Conservation (phyloP, 2,113 vertebrate species). For the Pterocles burchelli region DNA sequence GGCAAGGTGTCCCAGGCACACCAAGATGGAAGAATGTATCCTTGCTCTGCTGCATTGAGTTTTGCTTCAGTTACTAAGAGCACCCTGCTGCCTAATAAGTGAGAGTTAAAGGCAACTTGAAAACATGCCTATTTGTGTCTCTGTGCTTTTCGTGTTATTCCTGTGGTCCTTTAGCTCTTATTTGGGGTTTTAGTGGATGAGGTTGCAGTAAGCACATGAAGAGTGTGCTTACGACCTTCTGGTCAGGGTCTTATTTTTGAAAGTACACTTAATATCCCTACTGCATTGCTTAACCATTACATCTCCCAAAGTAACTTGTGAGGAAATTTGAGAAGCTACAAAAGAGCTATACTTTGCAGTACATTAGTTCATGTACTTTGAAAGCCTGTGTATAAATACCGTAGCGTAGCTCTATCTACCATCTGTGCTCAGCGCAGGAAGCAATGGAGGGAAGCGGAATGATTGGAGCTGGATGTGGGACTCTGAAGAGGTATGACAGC, state of each 20-base stretch:
- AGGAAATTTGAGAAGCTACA: background rate
- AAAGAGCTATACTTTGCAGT: background rate
- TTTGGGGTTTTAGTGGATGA: background rate
- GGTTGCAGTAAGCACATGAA: background rate
- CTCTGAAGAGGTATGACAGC: background rate
- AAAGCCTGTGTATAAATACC: background rate
- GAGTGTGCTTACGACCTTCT: background rate
- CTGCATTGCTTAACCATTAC: background rate
- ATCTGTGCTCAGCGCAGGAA: background rate
- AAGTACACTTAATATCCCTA: background rate
- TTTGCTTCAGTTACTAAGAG: background rate
- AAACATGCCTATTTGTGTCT: background rate
- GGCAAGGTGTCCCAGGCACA: background rate
- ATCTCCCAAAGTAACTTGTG: background rate
- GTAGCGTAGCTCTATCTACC: rapidly evolving
- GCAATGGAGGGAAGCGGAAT: background rate
- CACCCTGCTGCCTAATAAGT: background rate
- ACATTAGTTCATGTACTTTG: background rate
- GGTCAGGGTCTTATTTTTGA: background rate
- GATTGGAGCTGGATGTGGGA: background rate
- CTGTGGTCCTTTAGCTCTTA: background rate
- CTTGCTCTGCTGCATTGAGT: background rate
- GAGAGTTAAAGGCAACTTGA: background rate
- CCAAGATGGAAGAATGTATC: background rate
- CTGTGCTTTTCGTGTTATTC: background rate